These are phyloP conservation scores for Tinea pellionella DNA, from an alignment of 2,888 invertebrate species.

Conservation along the genomic window DNA sequence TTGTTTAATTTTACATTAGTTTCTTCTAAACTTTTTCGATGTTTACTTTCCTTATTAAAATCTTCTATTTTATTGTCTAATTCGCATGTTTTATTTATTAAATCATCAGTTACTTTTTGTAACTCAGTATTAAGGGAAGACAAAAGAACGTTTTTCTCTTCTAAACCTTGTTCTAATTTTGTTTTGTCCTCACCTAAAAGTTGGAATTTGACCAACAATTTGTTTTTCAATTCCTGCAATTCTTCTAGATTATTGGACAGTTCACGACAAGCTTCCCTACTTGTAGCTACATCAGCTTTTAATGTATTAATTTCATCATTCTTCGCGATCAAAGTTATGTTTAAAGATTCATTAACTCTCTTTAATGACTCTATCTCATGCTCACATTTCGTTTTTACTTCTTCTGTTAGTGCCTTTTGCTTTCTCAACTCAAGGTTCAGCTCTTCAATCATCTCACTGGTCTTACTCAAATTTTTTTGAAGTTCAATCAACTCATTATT, in stretches of 20 bases:
- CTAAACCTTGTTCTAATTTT: background rate
- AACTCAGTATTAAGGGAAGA: background rate
- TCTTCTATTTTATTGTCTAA: background rate
- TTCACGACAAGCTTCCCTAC: background rate
- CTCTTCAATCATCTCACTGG: constrained; percentile 3
- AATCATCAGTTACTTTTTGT: too few species aligned
- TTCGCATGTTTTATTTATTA: background rate
- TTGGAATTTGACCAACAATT: background rate
- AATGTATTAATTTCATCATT: background rate
- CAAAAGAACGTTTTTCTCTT: background rate
- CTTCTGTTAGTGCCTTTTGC: constrained; percentile 13
- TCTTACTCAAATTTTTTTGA: constrained; percentile 11
- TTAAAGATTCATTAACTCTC: background rate
- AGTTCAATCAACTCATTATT: constrained; percentile 15
- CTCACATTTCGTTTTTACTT: constrained; percentile 21
- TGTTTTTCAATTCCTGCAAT: background rate
- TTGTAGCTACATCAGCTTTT: background rate
- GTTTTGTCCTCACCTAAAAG: background rate
- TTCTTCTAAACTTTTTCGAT: background rate
- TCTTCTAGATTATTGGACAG: background rate
- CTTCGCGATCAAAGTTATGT: background rate
- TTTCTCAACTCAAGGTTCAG: constrained; percentile 10
- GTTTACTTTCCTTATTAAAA: background rate
- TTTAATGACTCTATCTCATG: constrained; percentile 20
- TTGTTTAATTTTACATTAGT: background rate